Evolutionary conservation across 2,888 invertebrate species (phyloP).

Genomic region (Ennomos erosarius): DNA sequence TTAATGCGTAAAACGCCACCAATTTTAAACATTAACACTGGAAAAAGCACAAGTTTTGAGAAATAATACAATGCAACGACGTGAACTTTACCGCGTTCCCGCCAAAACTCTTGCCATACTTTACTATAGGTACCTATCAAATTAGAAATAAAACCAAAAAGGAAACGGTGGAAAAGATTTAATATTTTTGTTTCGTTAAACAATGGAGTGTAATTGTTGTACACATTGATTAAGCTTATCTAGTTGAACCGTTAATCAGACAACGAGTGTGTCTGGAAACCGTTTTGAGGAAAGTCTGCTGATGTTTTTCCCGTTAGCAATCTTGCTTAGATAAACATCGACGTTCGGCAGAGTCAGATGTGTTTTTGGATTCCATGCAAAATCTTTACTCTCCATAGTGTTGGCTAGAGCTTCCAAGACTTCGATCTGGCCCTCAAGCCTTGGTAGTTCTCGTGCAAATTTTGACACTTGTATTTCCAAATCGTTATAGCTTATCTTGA

Average conservation of each 20-base stretch:
- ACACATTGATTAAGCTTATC: constrained; percentile 18
- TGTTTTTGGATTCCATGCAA: constrained; percentile 54
- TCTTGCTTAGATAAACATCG: constrained; percentile 49
- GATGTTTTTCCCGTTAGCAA: constrained; percentile 33
- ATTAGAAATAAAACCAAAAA: too few relatives aligned
- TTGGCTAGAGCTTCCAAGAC: constrained; percentile 64
- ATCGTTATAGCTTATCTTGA: constrained; percentile 61
- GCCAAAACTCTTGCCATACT: too few relatives aligned
- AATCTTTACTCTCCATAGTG: constrained; percentile 51
- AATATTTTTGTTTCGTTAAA: too few relatives aligned
- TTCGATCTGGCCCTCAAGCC: constrained; percentile 70
- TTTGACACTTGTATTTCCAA: constrained; percentile 62
- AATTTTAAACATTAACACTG: too few relatives aligned
- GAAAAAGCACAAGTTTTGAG: too few relatives aligned
- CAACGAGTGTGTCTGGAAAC: constrained; percentile 10
- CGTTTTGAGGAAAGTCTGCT: constrained; percentile 35
- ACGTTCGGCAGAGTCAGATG: constrained; percentile 53
- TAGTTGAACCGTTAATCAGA: constrained; percentile 43
- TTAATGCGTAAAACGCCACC: too few relatives aligned
- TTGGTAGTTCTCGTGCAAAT: constrained; percentile 66
- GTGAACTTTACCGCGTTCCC: too few relatives aligned
- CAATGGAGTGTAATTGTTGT: not conserved
- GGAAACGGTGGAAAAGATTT: too few relatives aligned
- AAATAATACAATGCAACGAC: too few relatives aligned
- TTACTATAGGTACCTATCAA: too few relatives aligned